Base-by-base conservation (phyloP, 2,113 vertebrate genomes). In the Brachypodius melanocephalos region DNA sequence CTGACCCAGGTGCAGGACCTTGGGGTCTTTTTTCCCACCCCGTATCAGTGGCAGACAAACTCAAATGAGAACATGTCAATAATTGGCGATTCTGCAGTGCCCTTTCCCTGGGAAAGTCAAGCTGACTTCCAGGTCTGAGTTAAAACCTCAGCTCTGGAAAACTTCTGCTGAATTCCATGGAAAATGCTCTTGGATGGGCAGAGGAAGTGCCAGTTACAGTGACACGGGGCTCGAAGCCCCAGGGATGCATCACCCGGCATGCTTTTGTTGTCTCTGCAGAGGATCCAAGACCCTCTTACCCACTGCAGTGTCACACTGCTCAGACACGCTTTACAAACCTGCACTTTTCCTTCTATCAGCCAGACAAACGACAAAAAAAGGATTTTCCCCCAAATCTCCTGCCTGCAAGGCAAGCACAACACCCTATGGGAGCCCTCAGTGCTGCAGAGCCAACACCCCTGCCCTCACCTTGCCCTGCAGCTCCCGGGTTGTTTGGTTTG, bases 331-430 rank as follows among this genome's bases (percentile, higher is more conserved):
- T 46, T 25, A 9, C 22, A 63, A 85, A 71, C 19, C 34, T 32
- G 48, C 24, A 5, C 26, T 94, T 71, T 51, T 49, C 11, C 24
- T 69, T 77, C 31, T 21, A 5, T 7, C 21, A 28, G 8, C 6
- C 22, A 12, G 28, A 54, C 4, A 49, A 65, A 6, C 0, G 0
- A 63, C 1, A 1, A 66, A 16, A 34, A 61, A 34, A 25, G 1
- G 10, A 5, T 52, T 86, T 5, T 0, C 12, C 18, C 31, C 51
- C 69, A 43, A 5, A 1, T 3, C 8, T 54, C 17, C 34, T 13
- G 13, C 15, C 22, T 73, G 34, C 45, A 13, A n/a, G 61, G 22
- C 6, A 46, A 49, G 31, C 36, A 28, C 17, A 17, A 68, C 12
- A 4, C 48, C n/a, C 51, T 19, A 0, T 4, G 32, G 43, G 40